Conservation (phyloP, 2,888 invertebrate genomes). For the Synergus umbraculus region DNA sequence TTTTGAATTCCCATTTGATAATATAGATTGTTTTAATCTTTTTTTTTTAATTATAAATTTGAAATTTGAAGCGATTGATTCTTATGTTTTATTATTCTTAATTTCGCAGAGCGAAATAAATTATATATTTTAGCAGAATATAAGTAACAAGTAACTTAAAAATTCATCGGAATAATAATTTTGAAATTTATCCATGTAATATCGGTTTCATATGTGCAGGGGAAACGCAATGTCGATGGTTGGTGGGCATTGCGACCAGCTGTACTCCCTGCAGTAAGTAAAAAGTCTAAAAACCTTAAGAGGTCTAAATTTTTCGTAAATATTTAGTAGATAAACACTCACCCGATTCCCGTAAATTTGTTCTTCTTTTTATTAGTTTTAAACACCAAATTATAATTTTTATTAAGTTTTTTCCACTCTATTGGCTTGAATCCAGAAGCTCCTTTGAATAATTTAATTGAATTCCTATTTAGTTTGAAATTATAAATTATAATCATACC, state of each 20-base stretch:
- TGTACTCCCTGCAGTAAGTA: conserved; percentile 78
- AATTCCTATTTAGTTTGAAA: background rate
- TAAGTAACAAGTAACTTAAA: background rate
- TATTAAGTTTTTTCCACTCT: background rate
- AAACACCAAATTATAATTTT: background rate
- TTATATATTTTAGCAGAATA: background rate
- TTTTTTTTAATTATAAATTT: background rate
- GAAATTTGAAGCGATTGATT: background rate
- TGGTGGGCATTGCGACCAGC: conserved; percentile 77
- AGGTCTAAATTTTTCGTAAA: background rate
- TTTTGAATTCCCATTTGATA: background rate
- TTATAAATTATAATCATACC: conserved; percentile 32
- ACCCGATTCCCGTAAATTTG: background rate
- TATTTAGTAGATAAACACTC: conserved; percentile 5
- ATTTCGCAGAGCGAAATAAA: background rate
- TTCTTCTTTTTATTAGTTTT: background rate
- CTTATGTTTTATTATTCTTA: background rate
- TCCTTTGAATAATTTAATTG: background rate
- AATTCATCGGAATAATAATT: conserved; percentile 35
- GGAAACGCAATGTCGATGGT: conserved; percentile 77
- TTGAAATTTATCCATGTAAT: conserved; percentile 60
- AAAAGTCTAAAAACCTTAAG: conserved; percentile 47
- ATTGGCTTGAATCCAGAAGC: background rate
- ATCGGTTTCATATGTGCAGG: conserved; percentile 76
- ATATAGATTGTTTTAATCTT: background rate